Conservation (phyloP, 2,888 invertebrate species). For the Pachydiplax longipennis region DNA sequence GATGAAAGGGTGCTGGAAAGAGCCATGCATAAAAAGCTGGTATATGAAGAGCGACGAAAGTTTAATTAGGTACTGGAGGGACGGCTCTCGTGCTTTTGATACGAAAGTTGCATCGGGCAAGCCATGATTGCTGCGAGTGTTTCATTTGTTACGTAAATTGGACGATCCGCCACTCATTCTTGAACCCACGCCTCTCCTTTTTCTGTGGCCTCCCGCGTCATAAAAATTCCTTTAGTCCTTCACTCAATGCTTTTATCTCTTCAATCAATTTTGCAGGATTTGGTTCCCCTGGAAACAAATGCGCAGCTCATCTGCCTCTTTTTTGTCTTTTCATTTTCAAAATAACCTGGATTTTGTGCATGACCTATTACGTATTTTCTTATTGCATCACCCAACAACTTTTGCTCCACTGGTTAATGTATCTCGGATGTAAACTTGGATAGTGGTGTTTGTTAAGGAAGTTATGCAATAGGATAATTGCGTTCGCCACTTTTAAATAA, state of each 20-base stretch:
- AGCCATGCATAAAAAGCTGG: background rate
- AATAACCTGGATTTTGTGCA: too few relatives aligned
- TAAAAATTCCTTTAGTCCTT: background rate
- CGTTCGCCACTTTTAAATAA: too few relatives aligned
- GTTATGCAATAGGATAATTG: too few relatives aligned
- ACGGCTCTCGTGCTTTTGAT: background rate
- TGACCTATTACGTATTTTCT: too few relatives aligned
- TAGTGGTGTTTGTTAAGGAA: too few relatives aligned
- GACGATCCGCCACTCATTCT: conserved; percentile 30
- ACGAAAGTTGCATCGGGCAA: background rate
- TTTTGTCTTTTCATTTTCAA: background rate
- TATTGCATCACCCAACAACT: too few relatives aligned
- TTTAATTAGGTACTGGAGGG: conserved; percentile 19
- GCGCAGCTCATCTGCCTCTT: background rate
- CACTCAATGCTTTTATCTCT: conserved; percentile 19
- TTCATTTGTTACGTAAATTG: conserved; percentile 14
- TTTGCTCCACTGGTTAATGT: too few relatives aligned
- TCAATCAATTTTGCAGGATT: conserved; percentile 32
- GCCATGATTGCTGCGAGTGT: background rate
- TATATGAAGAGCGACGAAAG: conserved; percentile 2
- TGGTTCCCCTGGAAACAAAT: background rate
- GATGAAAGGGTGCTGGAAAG: background rate
- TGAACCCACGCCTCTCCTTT: background rate
- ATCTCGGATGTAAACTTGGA: too few relatives aligned
- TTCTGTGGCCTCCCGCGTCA: background rate